Percentiles rank a stretch among this genome's conserved stretches.
Conservation (phyloP, 2,113 vertebrate species). For the Dolichotis patagonum region DNA sequence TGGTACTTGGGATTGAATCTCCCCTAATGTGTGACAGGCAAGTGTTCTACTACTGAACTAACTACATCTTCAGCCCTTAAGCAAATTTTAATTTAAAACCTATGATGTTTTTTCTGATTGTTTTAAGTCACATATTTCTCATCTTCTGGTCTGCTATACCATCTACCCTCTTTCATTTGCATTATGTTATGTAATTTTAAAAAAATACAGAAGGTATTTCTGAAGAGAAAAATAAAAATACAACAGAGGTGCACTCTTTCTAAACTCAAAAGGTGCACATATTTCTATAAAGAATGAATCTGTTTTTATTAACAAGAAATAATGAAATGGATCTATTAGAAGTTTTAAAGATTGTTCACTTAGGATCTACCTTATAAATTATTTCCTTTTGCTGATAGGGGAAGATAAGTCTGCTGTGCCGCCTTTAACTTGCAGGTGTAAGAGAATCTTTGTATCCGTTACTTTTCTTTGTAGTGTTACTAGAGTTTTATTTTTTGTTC, state of each 20-base stretch:
- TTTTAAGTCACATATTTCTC: background rate
- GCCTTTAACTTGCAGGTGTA: background rate
- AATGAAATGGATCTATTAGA: background rate
- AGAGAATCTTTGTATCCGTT: background rate
- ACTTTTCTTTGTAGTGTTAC: background rate
- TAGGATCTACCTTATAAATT: background rate
- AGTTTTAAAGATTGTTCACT: conserved; percentile 9
- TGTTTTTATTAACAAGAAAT: background rate
- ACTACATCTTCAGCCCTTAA: background rate
- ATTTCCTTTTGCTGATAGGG: background rate
- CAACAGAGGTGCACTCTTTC: background rate
- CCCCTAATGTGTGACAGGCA: background rate
- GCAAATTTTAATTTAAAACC: background rate
- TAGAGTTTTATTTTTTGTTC: background rate
- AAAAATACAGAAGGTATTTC: background rate
- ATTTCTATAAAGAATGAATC: background rate
- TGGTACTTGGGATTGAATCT: background rate
- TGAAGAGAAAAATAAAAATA: conserved; percentile 32
- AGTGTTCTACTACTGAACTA: background rate
- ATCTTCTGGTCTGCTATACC: background rate
- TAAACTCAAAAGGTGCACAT: background rate
- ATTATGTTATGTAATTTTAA: background rate
- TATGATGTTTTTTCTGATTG: background rate
- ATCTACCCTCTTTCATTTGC: background rate
- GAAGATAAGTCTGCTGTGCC: background rate